These are phyloP conservation scores for Eumacrocentrus americanus DNA, from an alignment of 2,888 invertebrate species.

Conservation along the genomic window DNA sequence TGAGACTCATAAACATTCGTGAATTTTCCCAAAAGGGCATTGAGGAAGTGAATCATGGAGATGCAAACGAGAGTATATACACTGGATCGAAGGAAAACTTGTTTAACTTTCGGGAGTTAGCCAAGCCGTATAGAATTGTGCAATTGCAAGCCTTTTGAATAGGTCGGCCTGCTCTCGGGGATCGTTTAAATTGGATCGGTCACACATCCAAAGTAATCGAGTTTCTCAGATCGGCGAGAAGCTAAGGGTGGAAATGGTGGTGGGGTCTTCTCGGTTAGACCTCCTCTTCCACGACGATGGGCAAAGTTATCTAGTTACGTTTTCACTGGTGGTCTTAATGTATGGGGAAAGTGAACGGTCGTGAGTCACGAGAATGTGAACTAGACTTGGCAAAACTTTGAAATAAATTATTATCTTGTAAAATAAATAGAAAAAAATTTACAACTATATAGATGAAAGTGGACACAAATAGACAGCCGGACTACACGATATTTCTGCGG, in stretches of 20 bases:
- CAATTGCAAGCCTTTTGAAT: conserved; percentile 26
- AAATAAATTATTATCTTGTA: not conserved
- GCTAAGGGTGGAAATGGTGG: not conserved
- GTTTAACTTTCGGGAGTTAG: conserved; percentile 26
- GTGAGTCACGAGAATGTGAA: not conserved
- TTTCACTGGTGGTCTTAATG: conserved; percentile 17
- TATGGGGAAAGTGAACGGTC: conserved; percentile 16
- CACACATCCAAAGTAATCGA: conserved; percentile 29
- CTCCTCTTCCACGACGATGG: conserved; percentile 3
- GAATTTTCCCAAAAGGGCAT: too few relatives aligned
- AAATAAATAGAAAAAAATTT: not conserved
- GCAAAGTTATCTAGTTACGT: conserved; percentile 26
- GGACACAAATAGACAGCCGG: not conserved
- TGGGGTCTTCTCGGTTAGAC: not conserved
- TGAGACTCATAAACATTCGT: too few relatives aligned
- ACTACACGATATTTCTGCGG: not conserved
- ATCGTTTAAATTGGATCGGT: conserved; percentile 31
- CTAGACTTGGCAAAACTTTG: conserved; percentile 1
- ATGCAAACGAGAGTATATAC: conserved; percentile 21
- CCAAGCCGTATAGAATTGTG: conserved; percentile 4
- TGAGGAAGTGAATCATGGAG: too few relatives aligned
- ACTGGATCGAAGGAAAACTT: conserved; percentile 13
- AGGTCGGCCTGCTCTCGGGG: conserved; percentile 20
- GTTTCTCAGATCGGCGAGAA: conserved; percentile 7
- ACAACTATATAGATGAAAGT: not conserved